Conservation (phyloP, 2,888 invertebrate genomes). For the Morpho helenor region DNA sequence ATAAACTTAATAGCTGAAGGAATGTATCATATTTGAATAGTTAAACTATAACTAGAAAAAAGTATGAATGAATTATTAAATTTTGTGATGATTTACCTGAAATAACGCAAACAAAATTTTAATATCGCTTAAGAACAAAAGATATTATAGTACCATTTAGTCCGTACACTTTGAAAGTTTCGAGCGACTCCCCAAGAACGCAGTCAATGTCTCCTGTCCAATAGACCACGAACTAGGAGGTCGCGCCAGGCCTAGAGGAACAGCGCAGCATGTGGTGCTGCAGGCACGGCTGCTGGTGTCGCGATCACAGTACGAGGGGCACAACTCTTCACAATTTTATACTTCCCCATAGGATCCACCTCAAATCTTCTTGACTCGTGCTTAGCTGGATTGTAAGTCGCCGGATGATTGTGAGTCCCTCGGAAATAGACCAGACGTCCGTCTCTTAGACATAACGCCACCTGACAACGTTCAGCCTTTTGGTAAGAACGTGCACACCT, state of each 20-base stretch:
- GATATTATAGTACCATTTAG: not conserved
- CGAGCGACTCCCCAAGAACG: conserved; percentile 59
- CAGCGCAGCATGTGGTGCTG: conserved; percentile 61
- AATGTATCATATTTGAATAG: no score
- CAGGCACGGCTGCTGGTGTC: conserved; percentile 47
- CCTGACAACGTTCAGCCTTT: conserved; percentile 71
- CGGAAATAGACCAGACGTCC: conserved; percentile 72
- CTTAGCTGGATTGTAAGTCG: conserved; percentile 67
- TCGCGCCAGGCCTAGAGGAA: conserved; percentile 77
- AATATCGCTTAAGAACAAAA: not conserved
- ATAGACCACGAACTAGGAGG: conserved; percentile 72
- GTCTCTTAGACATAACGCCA: conserved; percentile 68
- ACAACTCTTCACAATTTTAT: conserved; percentile 63
- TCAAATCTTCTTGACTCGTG: conserved; percentile 69
- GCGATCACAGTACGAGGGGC: conserved; percentile 39
- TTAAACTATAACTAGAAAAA: no score
- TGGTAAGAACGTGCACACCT: conserved; percentile 72
- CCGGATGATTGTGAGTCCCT: conserved; percentile 67
- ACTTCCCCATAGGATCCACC: conserved; percentile 74
- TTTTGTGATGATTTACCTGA: not conserved
- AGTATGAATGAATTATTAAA: not conserved
- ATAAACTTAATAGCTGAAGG: no score
- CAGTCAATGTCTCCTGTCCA: conserved; percentile 60
- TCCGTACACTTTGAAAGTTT: conserved; percentile 1
- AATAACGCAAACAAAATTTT: not conserved